Base-by-base conservation (phyloP, 2,888 invertebrate species). In the Plebejus melissa region DNA sequence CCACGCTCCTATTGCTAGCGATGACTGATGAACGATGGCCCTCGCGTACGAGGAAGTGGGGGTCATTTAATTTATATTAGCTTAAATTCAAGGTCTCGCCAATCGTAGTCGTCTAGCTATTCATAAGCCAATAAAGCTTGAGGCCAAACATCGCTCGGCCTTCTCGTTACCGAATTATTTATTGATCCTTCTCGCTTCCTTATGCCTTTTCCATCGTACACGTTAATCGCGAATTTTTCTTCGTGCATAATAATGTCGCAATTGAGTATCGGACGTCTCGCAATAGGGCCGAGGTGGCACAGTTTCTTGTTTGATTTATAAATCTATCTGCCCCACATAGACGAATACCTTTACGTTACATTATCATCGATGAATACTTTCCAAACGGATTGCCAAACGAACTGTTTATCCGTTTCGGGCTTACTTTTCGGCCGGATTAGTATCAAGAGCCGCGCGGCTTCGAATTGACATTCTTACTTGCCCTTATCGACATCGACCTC, bases 261-360 rank as follows among this genome's bases (percentile, higher is more conserved):
- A 88, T 86, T 72, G 7, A 89, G 89, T 88, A 88, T 89, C 83
- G 88, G 87, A 85, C 88, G 84, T 85, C 84, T 83, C 86, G 86
- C 85, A 86, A 83, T 86, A 88, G 88, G 88, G 87, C 90, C 88
- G 90, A 90, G 90, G 90, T 88, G 90, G 89, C 90, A 90, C 88
- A 88, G 90, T 90, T 91, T 90, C 89, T 90, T 87, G 88, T 89
- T 90, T 85, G 84, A 88, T 86, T 86, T 89, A 87, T 91, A 90
- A 93, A 90, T 91, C 89, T 90, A 88, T 90, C 85, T 87, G 90
- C 88, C 88, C 90, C 84, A 89, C 90, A 88, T 91, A 89, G 89
- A 91, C 90, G 88, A 89, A 85, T 83, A 86, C 88, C 85, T 87
- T 83, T 84, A 86, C 82, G 84, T 85, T 86, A 83, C 86, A 85